Evolutionary conservation across 2,113 vertebrate species (phyloP).

Genomic region (Condylura cristata): DNA sequence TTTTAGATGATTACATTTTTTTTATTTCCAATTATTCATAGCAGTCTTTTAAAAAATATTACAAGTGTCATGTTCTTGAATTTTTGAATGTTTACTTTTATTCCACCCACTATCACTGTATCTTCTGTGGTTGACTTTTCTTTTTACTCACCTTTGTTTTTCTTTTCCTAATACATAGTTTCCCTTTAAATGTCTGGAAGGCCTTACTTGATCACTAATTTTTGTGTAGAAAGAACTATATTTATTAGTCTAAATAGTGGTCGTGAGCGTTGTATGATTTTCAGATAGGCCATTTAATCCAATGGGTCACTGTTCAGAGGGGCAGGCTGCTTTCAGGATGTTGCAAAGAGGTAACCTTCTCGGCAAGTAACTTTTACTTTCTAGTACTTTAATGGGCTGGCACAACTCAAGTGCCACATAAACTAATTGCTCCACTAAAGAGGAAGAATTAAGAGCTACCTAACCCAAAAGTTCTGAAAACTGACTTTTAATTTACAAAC

Average conservation of each 20-base stretch:
- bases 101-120: conserved; percentile 28
- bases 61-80: background rate
- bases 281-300: background rate
- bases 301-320: background rate
- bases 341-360: background rate
- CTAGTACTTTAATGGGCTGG: background rate
- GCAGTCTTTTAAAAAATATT: background rate
- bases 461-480: background rate
- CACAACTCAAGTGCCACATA: background rate
- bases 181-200: background rate
- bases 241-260: background rate
- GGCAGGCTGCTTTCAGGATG: background rate
- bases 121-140: background rate
- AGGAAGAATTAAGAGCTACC: background rate
- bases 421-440: background rate
- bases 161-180: conserved; percentile 12
- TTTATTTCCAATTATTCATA: background rate
- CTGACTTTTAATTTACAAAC: background rate
- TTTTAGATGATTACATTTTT: background rate
- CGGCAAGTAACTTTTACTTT: conserved; percentile 14
- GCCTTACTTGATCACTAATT: background rate
- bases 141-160: conserved; percentile 5
- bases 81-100: background rate
- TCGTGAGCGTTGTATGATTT: background rate
- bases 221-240: background rate